phyloP scores from a whole-genome alignment of 2,797 vertebrate species.

The Erethizon dorsatum region DNA sequence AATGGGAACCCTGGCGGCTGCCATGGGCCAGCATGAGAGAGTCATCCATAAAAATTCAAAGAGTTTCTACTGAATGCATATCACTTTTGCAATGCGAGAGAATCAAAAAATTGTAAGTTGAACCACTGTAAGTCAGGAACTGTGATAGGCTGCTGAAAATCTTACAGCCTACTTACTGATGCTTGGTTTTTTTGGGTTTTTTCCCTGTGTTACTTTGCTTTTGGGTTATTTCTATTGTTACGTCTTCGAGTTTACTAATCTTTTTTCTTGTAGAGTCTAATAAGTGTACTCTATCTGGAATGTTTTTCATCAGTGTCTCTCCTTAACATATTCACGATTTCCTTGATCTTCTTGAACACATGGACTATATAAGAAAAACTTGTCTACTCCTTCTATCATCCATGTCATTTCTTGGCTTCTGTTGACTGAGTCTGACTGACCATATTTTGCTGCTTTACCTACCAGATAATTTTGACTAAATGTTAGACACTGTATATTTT shows the following conservation, averaged over 20 bases:
- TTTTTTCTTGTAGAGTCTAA: neutral
- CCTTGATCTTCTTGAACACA: neutral
- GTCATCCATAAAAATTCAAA: neutral
- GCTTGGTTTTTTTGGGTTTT: neutral
- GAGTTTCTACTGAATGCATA: neutral
- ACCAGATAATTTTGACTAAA: neutral
- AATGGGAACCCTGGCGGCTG: neutral
- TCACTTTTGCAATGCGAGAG: neutral
- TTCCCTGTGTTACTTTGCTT: neutral
- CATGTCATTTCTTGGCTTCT: neutral
- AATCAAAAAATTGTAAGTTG: neutral
- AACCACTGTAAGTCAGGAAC: neutral
- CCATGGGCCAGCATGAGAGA: neutral
- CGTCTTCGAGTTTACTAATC: neutral
- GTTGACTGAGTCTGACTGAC: neutral
- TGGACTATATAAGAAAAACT: neutral
- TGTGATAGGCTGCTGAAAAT: neutral
- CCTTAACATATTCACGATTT: neutral
- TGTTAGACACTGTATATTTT: neutral
- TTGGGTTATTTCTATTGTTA: neutral
- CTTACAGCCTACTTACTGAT: neutral
- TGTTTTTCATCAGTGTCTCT: neutral
- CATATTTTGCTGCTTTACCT: neutral
- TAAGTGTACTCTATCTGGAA: neutral
- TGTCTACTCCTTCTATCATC: neutral